Conservation (phyloP, 1,140 invertebrate genomes). For the Theocolax elegans region DNA sequence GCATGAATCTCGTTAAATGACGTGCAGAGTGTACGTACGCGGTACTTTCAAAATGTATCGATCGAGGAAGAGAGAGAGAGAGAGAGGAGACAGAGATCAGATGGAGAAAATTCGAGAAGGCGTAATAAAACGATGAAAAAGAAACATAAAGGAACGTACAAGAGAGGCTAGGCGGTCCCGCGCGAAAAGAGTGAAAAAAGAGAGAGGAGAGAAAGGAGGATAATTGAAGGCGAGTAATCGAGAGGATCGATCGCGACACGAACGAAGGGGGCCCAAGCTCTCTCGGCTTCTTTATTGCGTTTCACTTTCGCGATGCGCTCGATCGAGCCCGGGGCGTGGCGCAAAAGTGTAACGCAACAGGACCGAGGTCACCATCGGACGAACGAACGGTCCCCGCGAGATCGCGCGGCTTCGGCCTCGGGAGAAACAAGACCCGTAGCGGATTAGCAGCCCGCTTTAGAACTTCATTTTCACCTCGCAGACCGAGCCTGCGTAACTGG, state of each 20-base stretch:
- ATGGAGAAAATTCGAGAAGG: neutral
- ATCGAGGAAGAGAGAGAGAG: neutral
- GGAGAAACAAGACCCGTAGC: conserved; percentile 17
- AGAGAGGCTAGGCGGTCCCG: neutral
- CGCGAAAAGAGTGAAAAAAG: conserved; percentile 14
- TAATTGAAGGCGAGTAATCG: conserved; percentile 39
- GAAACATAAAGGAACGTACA: neutral
- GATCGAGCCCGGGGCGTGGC: conserved; percentile 53
- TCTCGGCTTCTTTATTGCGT: conserved; percentile 47
- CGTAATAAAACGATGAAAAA: neutral
- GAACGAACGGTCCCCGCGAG: neutral
- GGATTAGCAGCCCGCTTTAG: conserved; percentile 29
- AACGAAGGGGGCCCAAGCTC: neutral
- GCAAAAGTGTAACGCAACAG: conserved; percentile 66
- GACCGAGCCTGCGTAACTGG: conserved; percentile 26
- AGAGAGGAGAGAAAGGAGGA: conserved; percentile 40
- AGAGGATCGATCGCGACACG: conserved; percentile 28
- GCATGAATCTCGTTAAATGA: no score
- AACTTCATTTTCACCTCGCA: conserved; percentile 41
- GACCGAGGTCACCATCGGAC: conserved; percentile 34
- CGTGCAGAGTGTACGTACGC: no score
- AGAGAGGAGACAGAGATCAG: neutral
- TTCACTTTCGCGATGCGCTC: conserved; percentile 58
- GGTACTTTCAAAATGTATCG: no score
- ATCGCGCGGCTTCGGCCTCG: no score